Evolutionary conservation across 2,888 invertebrate genomes (phyloP).

Genomic region (Plagiodera versicolora): DNA sequence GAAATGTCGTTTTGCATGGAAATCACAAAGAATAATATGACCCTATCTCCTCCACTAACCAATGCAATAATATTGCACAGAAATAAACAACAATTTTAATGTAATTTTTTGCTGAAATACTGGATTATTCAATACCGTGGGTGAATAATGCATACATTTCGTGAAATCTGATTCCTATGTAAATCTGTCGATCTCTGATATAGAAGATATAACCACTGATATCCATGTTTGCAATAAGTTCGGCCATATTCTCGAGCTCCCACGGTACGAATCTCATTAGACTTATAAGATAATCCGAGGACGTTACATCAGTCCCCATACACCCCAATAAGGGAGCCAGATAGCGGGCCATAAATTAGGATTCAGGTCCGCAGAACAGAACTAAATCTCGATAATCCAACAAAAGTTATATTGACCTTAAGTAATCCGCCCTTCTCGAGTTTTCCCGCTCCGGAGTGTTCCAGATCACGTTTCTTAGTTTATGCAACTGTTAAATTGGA

Average conservation of each 20-base stretch:
- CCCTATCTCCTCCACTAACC: too few species aligned
- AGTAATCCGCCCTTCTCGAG: conserved; percentile 41
- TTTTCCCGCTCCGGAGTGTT: conserved; percentile 30
- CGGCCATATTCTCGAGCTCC: background rate
- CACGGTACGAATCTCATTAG: background rate
- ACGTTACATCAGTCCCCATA: conserved; percentile 33
- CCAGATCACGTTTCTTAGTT: conserved; percentile 38
- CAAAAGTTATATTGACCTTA: conserved; percentile 49
- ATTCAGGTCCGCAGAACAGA: conserved; percentile 43
- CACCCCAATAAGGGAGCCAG: conserved; percentile 36
- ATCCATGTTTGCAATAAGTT: background rate
- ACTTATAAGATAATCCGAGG: conserved; percentile 14
- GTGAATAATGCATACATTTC: too few species aligned
- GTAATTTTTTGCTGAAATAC: too few species aligned
- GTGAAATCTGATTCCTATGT: too few species aligned
- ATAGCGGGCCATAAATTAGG: conserved; percentile 43
- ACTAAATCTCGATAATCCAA: conserved; percentile 47
- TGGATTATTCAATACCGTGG: too few species aligned
- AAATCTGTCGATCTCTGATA: too few species aligned
- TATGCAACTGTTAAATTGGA: conserved; percentile 35
- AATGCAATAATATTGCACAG: too few species aligned
- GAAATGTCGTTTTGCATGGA: too few species aligned
- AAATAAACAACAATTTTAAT: too few species aligned
- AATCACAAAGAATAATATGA: too few species aligned
- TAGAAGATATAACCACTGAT: background rate